Conservation (phyloP, 2,113 vertebrate species). For the Sinosuthora webbiana region DNA sequence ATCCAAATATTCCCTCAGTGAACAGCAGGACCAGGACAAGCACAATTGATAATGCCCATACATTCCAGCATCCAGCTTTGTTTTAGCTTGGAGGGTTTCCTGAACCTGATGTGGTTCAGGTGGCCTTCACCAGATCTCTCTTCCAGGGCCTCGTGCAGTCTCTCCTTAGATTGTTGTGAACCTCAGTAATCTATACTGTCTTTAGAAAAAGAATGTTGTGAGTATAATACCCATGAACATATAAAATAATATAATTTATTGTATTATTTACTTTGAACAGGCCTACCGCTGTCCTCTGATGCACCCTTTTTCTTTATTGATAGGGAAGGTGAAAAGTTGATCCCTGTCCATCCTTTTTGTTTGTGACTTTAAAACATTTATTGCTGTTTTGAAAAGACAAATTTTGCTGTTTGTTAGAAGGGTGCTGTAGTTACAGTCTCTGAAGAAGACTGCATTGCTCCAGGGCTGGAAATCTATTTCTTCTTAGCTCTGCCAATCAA, state of each 20-base stretch:
- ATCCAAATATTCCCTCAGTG: neutral
- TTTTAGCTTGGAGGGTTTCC: neutral
- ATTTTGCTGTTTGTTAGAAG: neutral
- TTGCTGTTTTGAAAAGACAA: neutral
- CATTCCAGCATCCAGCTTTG: neutral
- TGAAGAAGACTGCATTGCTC: neutral
- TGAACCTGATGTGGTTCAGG: neutral
- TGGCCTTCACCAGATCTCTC: neutral
- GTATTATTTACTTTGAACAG: neutral
- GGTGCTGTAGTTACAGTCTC: neutral
- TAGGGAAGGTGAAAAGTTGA: neutral
- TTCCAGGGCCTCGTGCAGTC: neutral
- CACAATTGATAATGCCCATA: neutral
- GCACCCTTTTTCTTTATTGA: neutral
- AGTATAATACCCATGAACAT: neutral
- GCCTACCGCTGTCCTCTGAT: neutral
- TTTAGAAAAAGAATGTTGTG: neutral
- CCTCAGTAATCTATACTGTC: neutral
- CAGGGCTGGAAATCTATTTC: constrained; percentile 18
- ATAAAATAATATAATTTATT: neutral
- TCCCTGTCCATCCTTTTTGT: neutral
- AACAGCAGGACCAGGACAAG: neutral
- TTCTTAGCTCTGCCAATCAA: constrained; percentile 17
- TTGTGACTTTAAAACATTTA: neutral
- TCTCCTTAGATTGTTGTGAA: neutral